Base-by-base conservation (phyloP, 2,113 vertebrate genomes). In the Coptodon rendalli region DNA sequence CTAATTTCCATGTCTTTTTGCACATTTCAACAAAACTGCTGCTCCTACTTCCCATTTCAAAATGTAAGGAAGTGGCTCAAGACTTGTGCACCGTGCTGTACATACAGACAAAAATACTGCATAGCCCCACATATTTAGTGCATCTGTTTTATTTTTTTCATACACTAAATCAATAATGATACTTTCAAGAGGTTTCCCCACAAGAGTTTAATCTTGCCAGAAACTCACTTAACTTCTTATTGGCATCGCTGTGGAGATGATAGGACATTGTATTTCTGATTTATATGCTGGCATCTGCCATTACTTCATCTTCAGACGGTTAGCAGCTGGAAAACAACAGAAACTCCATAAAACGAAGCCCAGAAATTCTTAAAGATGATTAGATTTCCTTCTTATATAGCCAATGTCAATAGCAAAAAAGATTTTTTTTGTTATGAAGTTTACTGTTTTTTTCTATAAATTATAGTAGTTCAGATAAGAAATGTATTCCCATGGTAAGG, bases 151-250 rank as follows among this genome's bases (percentile, higher is more conserved):
- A 7, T 76, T 52, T 59, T 68, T 63, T 79, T 31, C 31, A 80
- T 14, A 24, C 56, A 68, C 82, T 90, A 87, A 89, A 85, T 85
- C 59, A 53, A 71, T 73, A 56, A 84, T 22, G 19, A 82, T 66
- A 19, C 2, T 87, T 61, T 87, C 17, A 12, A 27, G 16, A 80
- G 2, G 10, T 84, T 61, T 76, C 52, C 56, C 88, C 56, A 52
- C 31, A 27, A 45, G 38, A 85, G 24, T 16, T 38, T 14, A 4
- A 43, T 54, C 40, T 54, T 80, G 31, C 22, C 48, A 90, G 80
- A 81, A 82, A 85, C 48, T 31, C 45, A 50, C n/a, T n/a, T 78
- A 78, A 36, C 45, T 31, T 22, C 38, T 43, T 68, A 85, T 79
- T 87, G 61, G 82, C 85, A 68, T 43, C n/a, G 6, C 13, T 80